Percentiles rank a stretch among this genome's conserved stretches.
These are phyloP conservation scores for Pachycephus smyrnensis DNA, from an alignment of 2,888 invertebrate species.

Conservation along the genomic window DNA sequence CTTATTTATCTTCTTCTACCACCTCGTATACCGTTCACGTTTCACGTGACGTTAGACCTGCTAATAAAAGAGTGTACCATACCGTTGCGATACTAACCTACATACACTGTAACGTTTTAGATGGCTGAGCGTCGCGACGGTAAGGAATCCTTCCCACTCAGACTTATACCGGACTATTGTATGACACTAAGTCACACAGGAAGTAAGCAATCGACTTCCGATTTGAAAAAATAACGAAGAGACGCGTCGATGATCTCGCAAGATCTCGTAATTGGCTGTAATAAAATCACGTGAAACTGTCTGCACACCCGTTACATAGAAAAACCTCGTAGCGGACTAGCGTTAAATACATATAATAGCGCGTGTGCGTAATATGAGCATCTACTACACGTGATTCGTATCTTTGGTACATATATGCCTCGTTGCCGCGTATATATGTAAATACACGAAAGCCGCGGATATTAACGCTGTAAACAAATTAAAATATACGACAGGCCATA, in stretches of 20 bases:
- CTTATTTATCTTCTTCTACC: background rate
- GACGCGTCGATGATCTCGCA: background rate
- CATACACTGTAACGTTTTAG: conserved; percentile 28
- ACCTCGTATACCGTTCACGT: background rate
- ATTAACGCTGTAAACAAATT: conserved; percentile 11
- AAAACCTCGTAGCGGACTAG: background rate
- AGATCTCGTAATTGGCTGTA: background rate
- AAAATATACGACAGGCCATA: conserved; percentile 9
- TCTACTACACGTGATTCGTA: background rate
- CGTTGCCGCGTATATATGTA: background rate
- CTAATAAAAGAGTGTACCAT: background rate
- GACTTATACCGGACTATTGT: background rate
- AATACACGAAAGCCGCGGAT: background rate
- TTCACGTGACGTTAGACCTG: background rate
- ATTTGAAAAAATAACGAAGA: background rate
- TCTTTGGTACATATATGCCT: background rate
- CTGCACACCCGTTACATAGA: background rate
- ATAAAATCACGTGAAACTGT: background rate
- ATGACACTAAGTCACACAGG: background rate
- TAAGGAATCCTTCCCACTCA: background rate
- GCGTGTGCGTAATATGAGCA: background rate
- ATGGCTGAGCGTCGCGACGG: background rate
- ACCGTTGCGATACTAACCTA: conserved; percentile 58
- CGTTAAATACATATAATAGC: background rate
- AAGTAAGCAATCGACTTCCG: background rate